Evolutionary conservation across 2,797 vertebrate species (phyloP), one percentile per base, ranked within the genome.

Genomic region (Gorsachius magnificus): DNA sequence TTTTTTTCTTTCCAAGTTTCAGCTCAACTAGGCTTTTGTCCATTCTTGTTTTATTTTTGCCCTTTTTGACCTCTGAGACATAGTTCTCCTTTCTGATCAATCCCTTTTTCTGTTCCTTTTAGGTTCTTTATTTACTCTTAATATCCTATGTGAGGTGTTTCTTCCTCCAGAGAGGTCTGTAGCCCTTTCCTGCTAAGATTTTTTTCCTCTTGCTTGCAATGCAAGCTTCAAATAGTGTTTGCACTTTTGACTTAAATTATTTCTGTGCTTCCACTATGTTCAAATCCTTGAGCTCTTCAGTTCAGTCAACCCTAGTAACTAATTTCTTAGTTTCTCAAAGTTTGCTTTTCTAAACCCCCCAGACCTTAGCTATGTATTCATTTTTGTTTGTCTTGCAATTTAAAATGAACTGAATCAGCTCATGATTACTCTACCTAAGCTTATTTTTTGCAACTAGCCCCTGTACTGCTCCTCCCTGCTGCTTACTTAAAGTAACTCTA

Each of bases 1-100:
- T n/a, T n/a, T n/a, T 91, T 94, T 93, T 86, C 26, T 81, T 91
- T 77, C 79, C 61, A 90, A n/a, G 45, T 93, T 94, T 72, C n/a
- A 75, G 15, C 24, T 94, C 57, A 71, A 5, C 65, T 35, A 78
- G 21, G 29, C 13, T 93, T 95, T 88, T 93, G 60, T 75, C 69
- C 65, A 79, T 83, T 86, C 33, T 81, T 2, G 1, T 78, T 95
- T 94, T 79, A 78, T 81, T 88, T 96, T 95, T 0, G 1, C 50
- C 19, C 41, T 86, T 94, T 94, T 75, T 86, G 88, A 90, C 85
- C 83, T 78, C 57, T 78, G 85, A 95, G 85, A 43, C 51, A 86
- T 36, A 91, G 16, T 16, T 93, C 28, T 94, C 9, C 69, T 90
- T 60, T 36, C 53, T 94, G 90, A 95, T 95, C 94, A 91, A 90